Conservation (phyloP, 2,797 vertebrate genomes). For the Acomys russatus region DNA sequence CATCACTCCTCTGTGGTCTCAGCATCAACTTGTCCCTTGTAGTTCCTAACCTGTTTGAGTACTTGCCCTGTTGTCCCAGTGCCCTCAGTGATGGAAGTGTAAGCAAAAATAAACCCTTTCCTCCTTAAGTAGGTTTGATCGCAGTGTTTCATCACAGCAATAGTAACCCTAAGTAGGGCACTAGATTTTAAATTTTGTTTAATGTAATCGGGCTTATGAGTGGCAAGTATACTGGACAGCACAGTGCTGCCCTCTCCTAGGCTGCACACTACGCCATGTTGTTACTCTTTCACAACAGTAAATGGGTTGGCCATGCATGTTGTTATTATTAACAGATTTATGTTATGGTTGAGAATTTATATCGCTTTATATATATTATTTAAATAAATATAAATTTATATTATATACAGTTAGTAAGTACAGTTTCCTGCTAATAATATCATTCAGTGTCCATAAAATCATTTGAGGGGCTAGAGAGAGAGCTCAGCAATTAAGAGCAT, state of each 20-base stretch:
- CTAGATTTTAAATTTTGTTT: conserved; percentile 7
- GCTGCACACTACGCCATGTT: too few relatives aligned
- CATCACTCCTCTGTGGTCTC: neutral
- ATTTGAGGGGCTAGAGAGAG: neutral
- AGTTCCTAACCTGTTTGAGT: neutral
- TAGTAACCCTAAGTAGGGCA: neutral
- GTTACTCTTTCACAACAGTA: neutral
- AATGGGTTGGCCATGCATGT: neutral
- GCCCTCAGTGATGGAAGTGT: neutral
- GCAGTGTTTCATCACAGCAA: neutral
- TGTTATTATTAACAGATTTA: neutral
- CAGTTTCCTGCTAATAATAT: neutral
- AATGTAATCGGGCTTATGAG: neutral
- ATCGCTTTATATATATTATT: neutral
- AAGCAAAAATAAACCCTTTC: neutral
- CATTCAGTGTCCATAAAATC: neutral
- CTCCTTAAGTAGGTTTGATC: neutral
- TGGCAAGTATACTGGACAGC: neutral
- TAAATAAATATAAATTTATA: neutral
- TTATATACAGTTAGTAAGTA: neutral
- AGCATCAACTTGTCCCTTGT: too few relatives aligned
- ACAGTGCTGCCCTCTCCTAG: neutral
- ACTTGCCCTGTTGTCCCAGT: neutral
- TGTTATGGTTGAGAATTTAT: neutral
- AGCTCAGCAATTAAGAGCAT: neutral